Evolutionary conservation across 1,140 invertebrate genomes (phyloP).

Genomic region (Pachyrhynchus sulphureomaculatus): DNA sequence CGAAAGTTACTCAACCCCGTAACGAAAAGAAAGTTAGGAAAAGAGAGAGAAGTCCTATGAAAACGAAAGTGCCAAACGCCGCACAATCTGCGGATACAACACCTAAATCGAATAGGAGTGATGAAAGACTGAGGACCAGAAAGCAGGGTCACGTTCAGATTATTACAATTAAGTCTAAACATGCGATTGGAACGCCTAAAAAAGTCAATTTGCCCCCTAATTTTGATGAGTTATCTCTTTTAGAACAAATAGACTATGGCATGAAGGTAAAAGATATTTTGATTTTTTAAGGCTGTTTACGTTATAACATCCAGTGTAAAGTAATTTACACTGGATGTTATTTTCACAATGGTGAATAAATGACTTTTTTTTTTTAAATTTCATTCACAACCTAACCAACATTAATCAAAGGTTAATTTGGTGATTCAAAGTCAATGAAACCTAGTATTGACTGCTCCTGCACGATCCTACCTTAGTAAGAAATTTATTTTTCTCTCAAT

Average conservation of each 20-base stretch:
- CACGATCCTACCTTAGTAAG: too few relatives aligned
- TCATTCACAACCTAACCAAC: too few relatives aligned
- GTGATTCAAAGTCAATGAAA: too few relatives aligned
- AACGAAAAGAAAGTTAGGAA: neutral
- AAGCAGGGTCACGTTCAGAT: slow-evolving; percentile 27
- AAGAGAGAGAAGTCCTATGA: neutral
- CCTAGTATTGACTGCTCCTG: too few relatives aligned
- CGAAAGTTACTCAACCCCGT: slow-evolving; percentile 9
- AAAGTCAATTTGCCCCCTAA: slow-evolving; percentile 30
- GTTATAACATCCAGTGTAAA: too few relatives aligned
- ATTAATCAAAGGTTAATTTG: too few relatives aligned
- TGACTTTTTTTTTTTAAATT: too few relatives aligned
- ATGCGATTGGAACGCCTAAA: slow-evolving; percentile 12
- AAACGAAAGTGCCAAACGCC: slow-evolving; percentile 3
- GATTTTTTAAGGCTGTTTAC: too few relatives aligned
- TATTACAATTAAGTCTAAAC: slow-evolving; percentile 31
- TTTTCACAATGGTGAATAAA: too few relatives aligned
- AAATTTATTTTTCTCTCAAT: too few relatives aligned
- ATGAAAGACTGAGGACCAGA: neutral
- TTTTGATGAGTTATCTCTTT: slow-evolving; percentile 35
- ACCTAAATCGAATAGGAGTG: neutral
- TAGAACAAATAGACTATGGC: slow-evolving; percentile 46
- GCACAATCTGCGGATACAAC: neutral
- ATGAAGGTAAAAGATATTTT: slow-evolving; percentile 34
- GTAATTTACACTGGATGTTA: too few relatives aligned